Base-by-base conservation (phyloP, 2,888 invertebrate species). In the Sphecodes monilicornis region DNA sequence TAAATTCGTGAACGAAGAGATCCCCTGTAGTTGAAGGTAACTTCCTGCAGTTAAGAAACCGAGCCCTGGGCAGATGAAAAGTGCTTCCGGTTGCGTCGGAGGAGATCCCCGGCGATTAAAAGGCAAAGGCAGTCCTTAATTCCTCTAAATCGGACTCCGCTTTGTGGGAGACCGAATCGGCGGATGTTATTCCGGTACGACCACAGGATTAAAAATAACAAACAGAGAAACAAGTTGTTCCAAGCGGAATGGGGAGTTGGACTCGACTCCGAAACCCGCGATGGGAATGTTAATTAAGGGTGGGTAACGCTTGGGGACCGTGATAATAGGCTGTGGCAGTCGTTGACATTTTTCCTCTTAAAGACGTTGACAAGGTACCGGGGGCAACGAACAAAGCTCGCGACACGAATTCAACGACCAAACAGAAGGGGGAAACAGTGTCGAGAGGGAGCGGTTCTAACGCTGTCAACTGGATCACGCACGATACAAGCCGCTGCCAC, bases 271-370 rank as follows among this genome's bases (percentile, higher is more conserved):
- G 39, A 36, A 50, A 66, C 46, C n/a, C 76, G 68, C 76, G 68
- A 50, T 50, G 76, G 76, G 68, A 68, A 76, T 76, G 76, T 69
- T 76, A 76, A 76, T 76, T 76, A 76, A 69, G 68, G 68, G 68
- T 39, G 75, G 66, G 66, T 66, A 68, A 54, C 50, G 50, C 68
- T 68, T 50, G 68, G 26, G 54, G n/a, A 50, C 76, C 39, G 76
- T 50, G 76, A 76, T 76, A 76, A 68, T 76, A 76, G 76, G 29
- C 76, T 18, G n/a, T 66, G 46, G 22, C 39, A 36, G 76, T 60
- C 60, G 60, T 76, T 76, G 76, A 68, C 76, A 76, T 76, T 76
- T 76, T 69, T 76, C 76, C 76, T 76, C 68, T 76, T 76, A 68
- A 54, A 32, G 39, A 66, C 76, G 76, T 76, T 68, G 76, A 76